Conservation (phyloP, 2,797 vertebrate species). For the Saguinus oedipus region DNA sequence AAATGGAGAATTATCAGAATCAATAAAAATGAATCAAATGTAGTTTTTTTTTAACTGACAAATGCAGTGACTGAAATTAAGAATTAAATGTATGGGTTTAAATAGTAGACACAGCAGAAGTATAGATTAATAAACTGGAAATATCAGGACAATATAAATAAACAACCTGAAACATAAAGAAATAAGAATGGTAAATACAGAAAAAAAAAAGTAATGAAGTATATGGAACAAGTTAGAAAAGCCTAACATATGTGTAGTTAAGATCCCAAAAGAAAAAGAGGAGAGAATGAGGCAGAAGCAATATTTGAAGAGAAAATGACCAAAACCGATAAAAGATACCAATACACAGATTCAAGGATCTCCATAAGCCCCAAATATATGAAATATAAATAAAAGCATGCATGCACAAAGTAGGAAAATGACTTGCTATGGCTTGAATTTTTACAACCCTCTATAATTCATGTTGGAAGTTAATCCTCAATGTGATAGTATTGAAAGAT, state of each 20-base stretch:
- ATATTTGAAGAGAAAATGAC: constrained; percentile 13
- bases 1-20: constrained; percentile 5
- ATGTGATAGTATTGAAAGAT: neutral
- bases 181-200: neutral
- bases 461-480: neutral
- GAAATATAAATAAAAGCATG: neutral
- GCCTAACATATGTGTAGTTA: neutral
- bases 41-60: neutral
- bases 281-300: neutral
- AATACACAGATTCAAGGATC: neutral
- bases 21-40: neutral
- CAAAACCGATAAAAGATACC: neutral
- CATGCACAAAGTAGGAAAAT: neutral
- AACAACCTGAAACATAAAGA: neutral
- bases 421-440: neutral
- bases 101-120: neutral
- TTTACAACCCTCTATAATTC: neutral
- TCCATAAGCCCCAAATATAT: neutral
- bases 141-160: neutral
- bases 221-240: neutral
- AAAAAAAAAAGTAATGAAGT: neutral
- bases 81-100: neutral
- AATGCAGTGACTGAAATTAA: neutral
- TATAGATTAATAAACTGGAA: neutral
- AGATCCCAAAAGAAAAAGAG: neutral